Evolutionary conservation across 2,888 invertebrate genomes (phyloP).

Genomic region (Brachylomia viminalis): DNA sequence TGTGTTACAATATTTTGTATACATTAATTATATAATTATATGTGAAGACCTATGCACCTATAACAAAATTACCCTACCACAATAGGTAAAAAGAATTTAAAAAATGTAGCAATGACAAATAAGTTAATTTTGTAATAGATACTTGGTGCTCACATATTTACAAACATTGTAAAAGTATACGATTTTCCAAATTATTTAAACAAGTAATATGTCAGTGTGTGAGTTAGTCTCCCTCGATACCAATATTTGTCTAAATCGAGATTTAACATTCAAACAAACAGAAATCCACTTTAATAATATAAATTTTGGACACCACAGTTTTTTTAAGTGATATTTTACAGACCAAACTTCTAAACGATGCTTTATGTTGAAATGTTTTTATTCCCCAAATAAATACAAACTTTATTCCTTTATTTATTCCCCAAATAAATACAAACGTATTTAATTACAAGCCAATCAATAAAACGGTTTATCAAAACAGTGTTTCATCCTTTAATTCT

Average conservation of each 20-base stretch:
- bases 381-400: constrained; percentile 48
- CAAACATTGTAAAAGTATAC: too few relatives aligned
- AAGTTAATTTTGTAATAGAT: too few relatives aligned
- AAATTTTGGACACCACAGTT: not conserved
- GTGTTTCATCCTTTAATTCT: constrained; percentile 57
- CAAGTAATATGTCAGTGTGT: too few relatives aligned
- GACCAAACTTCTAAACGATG: not conserved
- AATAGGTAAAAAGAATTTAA: too few relatives aligned
- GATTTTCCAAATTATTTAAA: too few relatives aligned
- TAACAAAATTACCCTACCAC: too few relatives aligned
- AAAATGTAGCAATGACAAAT: too few relatives aligned
- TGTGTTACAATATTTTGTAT: too few relatives aligned
- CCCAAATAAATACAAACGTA: constrained; percentile 49
- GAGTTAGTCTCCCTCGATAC: not conserved
- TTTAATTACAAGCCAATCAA: constrained; percentile 42
- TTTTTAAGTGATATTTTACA: not conserved
- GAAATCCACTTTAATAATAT: not conserved
- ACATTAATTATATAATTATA: too few relatives aligned
- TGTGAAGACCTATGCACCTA: too few relatives aligned
- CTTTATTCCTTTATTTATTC: constrained; percentile 8
- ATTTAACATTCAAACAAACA: not conserved
- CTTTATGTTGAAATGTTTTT: not conserved
- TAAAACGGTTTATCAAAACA: constrained; percentile 62
- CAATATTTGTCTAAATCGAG: not conserved
- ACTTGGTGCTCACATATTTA: too few relatives aligned